Conservation (phyloP, 2,888 invertebrate species). For the Opisthograptis luteolata region DNA sequence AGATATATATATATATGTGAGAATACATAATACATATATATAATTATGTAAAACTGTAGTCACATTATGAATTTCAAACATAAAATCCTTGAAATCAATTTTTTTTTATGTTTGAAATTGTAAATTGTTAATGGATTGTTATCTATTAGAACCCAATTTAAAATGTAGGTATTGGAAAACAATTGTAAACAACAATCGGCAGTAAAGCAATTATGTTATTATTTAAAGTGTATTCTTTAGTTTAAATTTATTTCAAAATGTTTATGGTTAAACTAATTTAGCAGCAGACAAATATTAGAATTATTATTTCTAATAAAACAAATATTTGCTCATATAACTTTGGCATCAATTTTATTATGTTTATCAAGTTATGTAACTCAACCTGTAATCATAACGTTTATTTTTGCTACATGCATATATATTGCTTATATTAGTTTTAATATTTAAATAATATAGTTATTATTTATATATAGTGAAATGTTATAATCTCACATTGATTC, state of each 20-base stretch:
- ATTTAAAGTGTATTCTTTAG: too few relatives aligned
- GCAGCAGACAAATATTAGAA: too few relatives aligned
- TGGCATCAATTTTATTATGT: not conserved
- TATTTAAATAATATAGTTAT: slow-evolving; percentile 44
- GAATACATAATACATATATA: slow-evolving; percentile 54
- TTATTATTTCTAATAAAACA: too few relatives aligned
- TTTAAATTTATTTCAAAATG: too few relatives aligned
- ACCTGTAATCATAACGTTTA: slow-evolving; percentile 15
- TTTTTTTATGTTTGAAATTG: not conserved
- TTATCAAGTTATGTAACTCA: not conserved
- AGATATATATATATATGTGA: slow-evolving; percentile 38
- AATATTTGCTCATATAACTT: not conserved
- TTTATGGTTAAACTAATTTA: too few relatives aligned
- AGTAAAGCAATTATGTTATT: not conserved
- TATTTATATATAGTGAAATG: slow-evolving; percentile 54
- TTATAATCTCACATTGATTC: slow-evolving; percentile 46
- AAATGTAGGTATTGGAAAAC: too few relatives aligned
- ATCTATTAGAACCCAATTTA: too few relatives aligned
- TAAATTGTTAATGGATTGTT: not conserved
- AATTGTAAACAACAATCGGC: too few relatives aligned
- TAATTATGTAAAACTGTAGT: too few relatives aligned
- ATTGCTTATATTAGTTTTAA: slow-evolving; percentile 40
- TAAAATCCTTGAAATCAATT: not conserved
- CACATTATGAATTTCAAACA: not conserved
- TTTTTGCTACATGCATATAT: slow-evolving; percentile 36